Evolutionary conservation across 2,888 invertebrate genomes (phyloP).

Genomic region (Ichneumoninae sp.): DNA sequence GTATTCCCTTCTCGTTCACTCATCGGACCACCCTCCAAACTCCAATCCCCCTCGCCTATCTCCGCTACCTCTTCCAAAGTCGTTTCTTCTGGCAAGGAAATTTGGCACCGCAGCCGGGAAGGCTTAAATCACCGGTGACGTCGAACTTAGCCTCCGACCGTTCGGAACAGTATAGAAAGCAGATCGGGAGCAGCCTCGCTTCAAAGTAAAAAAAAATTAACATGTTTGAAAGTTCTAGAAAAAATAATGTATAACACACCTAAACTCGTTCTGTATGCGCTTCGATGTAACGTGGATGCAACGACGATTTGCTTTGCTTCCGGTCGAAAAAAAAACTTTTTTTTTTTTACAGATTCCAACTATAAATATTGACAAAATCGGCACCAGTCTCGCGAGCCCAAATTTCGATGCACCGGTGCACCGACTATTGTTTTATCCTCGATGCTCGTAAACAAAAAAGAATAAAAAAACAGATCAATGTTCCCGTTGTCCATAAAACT

Average conservation of each 20-base stretch:
- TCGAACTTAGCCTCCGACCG: conserved; percentile 27
- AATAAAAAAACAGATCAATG: conserved; percentile 23
- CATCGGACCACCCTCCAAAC: conserved; percentile 14
- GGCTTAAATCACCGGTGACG: conserved; percentile 58
- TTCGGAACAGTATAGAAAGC: conserved; percentile 45
- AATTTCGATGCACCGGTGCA: not conserved
- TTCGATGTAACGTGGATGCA: not conserved
- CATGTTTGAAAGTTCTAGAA: not conserved
- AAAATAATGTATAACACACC: not conserved
- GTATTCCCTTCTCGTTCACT: conserved; percentile 64
- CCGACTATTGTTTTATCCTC: not conserved
- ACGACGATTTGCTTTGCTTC: not conserved
- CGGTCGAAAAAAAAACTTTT: not conserved
- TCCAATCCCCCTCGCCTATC: conserved; percentile 39
- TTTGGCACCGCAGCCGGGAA: conserved; percentile 61
- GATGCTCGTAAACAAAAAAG: not conserved
- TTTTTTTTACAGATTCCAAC: not conserved
- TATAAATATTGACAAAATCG: not conserved
- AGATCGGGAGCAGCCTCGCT: conserved; percentile 20
- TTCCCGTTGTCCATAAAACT: conserved; percentile 52
- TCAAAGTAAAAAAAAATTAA: conserved; percentile 16
- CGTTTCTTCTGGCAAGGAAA: conserved; percentile 53
- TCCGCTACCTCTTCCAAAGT: conserved; percentile 51
- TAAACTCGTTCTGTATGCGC: not conserved
- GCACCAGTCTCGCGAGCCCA: not conserved